These are phyloP conservation scores for Cheilinus undulatus DNA, from an alignment of 2,113 vertebrate species.

Conservation along the genomic window DNA sequence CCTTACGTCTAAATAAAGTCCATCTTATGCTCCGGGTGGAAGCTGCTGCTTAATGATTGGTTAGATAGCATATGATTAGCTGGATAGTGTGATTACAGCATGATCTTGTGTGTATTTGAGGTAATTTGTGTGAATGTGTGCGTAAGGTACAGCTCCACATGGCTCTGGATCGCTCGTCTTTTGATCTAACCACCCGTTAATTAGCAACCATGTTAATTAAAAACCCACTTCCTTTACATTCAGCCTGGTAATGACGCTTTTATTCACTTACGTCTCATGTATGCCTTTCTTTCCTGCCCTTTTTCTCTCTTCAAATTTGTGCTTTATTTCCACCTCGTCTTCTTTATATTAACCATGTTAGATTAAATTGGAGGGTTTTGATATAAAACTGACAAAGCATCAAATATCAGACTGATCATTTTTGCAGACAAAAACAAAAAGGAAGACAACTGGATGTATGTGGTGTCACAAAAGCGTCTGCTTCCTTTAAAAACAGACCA, in stretches of 20 bases:
- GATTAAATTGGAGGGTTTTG: conserved; percentile 32
- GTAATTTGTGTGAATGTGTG: conserved; percentile 5
- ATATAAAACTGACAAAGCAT: conserved; percentile 40
- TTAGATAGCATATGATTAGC: conserved; percentile 17
- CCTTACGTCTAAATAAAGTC: conserved; percentile 79
- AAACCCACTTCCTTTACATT: conserved; percentile 63
- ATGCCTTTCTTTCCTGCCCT: conserved; percentile 14
- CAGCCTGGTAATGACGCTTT: conserved; percentile 55
- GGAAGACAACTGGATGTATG: conserved; percentile 27
- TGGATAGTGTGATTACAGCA: background rate
- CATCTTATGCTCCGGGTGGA: conserved; percentile 37
- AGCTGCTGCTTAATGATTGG: conserved; percentile 41
- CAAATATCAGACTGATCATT: conserved; percentile 37
- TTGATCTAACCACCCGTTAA: conserved; percentile 75
- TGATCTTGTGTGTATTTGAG: conserved; percentile 8
- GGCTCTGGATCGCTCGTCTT: conserved; percentile 40
- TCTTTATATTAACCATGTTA: conserved; percentile 48
- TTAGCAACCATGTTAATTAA: conserved; percentile 78
- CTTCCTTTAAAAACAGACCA: conserved; percentile 23
- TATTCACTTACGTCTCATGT: conserved; percentile 66
- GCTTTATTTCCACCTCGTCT: conserved; percentile 5
- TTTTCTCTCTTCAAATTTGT: conserved; percentile 34
- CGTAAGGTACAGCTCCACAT: background rate
- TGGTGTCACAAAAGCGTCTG: conserved; percentile 24
- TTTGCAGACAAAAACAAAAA: background rate